phyloP scores from a whole-genome alignment of 2,797 vertebrate species.

The Peromyscus nudipes region DNA sequence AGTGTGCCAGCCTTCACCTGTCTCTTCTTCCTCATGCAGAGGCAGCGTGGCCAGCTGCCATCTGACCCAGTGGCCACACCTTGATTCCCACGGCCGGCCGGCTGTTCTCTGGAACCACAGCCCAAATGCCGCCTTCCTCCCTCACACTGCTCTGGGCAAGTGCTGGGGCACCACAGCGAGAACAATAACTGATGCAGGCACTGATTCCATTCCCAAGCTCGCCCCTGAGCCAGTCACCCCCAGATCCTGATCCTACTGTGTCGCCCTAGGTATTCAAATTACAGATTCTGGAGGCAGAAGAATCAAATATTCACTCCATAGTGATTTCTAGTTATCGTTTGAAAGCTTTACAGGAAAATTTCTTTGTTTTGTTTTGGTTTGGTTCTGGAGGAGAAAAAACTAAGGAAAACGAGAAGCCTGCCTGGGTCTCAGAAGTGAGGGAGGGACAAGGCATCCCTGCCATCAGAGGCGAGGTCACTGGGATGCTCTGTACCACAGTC shows the following conservation, averaged over 20 bases:
- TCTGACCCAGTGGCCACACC: too few species aligned
- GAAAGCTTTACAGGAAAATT: not conserved
- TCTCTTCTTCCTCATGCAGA: not conserved
- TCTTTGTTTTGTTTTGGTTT: not conserved
- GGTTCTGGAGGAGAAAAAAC: not conserved
- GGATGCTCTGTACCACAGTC: fast-evolving
- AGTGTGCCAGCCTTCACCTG: fast-evolving
- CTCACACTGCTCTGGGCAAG: too few species aligned
- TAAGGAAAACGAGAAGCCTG: not conserved
- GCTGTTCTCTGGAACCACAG: not conserved
- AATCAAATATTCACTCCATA: not conserved
- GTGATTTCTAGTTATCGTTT: not conserved
- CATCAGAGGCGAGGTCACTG: fast-evolving
- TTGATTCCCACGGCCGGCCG: too few species aligned
- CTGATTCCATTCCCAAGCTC: not conserved
- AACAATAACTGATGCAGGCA: not conserved
- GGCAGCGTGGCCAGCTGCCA: too few species aligned
- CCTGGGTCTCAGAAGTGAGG: not conserved
- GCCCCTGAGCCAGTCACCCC: not conserved
- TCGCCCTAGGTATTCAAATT: not conserved
- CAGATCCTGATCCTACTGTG: not conserved
- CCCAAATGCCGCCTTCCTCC: not conserved
- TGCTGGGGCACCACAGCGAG: not conserved
- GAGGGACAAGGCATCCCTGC: not conserved
- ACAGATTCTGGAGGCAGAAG: not conserved